Evolutionary conservation across 2,888 invertebrate genomes (phyloP).

Genomic region (Argyresthia goedartella): DNA sequence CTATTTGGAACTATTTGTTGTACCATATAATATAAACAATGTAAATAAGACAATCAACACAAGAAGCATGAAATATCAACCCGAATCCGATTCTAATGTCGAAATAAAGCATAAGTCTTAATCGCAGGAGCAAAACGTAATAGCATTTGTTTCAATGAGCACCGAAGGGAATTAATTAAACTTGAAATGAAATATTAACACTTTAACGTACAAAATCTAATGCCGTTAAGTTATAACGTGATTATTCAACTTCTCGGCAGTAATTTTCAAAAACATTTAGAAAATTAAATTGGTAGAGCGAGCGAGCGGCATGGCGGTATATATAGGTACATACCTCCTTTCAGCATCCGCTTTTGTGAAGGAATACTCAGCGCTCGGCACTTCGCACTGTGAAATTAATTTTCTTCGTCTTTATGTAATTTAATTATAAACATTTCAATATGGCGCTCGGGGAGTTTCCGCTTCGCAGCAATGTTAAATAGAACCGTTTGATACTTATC

Average conservation of each 20-base stretch:
- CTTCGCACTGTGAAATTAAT: slow-evolving; percentile 69
- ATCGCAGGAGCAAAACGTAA: slow-evolving; percentile 1
- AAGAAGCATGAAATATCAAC: no score
- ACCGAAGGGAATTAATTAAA: slow-evolving; percentile 67
- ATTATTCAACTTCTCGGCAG: slow-evolving; percentile 62
- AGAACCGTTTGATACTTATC: slow-evolving; percentile 71
- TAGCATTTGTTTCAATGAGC: slow-evolving; percentile 15
- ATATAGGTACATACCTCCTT: slow-evolving; percentile 27
- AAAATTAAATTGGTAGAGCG: slow-evolving; percentile 63
- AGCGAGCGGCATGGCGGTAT: slow-evolving; percentile 18
- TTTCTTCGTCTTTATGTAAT: slow-evolving; percentile 72
- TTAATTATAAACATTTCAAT: slow-evolving; percentile 73
- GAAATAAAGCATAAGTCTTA: slow-evolving; percentile 9
- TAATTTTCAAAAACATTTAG: slow-evolving; percentile 65
- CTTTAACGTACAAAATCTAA: slow-evolving; percentile 71
- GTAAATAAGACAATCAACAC: no score
- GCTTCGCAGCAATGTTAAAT: slow-evolving; percentile 64
- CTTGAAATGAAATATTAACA: slow-evolving; percentile 72
- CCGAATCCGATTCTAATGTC: no score
- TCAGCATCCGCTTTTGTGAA: slow-evolving; percentile 56
- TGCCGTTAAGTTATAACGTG: slow-evolving; percentile 69
- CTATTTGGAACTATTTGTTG: no score
- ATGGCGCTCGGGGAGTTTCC: slow-evolving; percentile 68
- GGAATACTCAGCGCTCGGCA: slow-evolving; percentile 37
- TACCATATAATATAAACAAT: no score